Conservation (phyloP, 2,797 vertebrate species). For the Mus minutoides region DNA sequence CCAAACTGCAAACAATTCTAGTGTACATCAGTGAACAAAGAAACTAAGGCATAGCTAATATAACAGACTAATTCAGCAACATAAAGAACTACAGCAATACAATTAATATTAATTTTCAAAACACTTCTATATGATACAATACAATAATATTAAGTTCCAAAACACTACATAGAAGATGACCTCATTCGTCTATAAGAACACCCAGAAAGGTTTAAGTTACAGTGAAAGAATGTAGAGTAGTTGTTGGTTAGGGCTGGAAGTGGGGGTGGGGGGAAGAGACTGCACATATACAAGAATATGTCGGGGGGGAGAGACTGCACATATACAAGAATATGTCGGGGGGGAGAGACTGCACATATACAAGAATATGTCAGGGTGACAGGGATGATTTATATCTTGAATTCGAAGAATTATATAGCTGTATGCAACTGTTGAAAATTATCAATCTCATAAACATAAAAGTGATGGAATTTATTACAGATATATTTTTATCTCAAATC, state of each 20-base stretch:
- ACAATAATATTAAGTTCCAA: neutral
- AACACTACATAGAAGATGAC: neutral
- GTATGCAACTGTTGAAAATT: neutral
- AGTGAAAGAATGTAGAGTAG: neutral
- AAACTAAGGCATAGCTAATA: neutral
- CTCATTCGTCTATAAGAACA: neutral
- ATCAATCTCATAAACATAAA: neutral
- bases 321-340: neutral
- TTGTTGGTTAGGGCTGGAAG: neutral
- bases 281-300: neutral
- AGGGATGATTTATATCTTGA: neutral
- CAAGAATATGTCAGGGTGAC: neutral
- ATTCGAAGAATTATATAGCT: neutral
- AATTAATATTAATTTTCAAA: neutral
- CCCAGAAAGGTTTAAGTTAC: neutral
- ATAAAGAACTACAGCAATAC: neutral
- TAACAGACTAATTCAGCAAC: neutral
- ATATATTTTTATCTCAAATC: neutral
- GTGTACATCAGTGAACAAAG: neutral
- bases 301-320: neutral
- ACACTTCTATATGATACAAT: neutral
- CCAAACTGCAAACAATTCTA: neutral
- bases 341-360: neutral
- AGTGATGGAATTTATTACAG: neutral
- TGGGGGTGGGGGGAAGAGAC: neutral